phyloP scores from a whole-genome alignment of 2,797 vertebrate species.

The Fringilla coelebs region DNA sequence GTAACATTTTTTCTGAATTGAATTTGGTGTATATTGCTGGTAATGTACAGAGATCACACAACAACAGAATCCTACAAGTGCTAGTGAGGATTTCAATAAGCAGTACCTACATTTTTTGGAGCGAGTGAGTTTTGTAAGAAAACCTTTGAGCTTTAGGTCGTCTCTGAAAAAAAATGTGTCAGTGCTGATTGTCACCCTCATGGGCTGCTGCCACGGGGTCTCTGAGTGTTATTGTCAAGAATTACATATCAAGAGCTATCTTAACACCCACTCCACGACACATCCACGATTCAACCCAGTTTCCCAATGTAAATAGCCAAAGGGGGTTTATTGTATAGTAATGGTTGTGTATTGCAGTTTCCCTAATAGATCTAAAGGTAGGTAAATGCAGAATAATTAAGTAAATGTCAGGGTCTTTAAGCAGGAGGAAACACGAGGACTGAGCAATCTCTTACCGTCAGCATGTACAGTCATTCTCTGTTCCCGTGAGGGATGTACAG shows the following conservation, averaged over 20 bases:
- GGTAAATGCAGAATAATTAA: neutral
- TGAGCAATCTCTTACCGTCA: neutral
- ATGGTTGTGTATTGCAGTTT: neutral
- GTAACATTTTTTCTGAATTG: neutral
- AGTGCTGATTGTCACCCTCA: neutral
- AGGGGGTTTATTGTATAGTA: neutral
- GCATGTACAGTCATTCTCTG: neutral
- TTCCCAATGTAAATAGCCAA: neutral
- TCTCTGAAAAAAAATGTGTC: neutral
- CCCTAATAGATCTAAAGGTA: neutral
- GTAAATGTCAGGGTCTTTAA: neutral
- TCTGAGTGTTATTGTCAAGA: neutral
- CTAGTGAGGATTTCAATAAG: neutral
- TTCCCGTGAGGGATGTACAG: neutral
- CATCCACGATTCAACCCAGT: neutral
- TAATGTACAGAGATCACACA: neutral
- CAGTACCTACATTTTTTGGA: neutral
- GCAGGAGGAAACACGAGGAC: neutral
- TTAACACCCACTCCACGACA: neutral
- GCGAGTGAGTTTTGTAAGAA: neutral
- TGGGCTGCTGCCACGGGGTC: neutral
- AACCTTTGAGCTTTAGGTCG: neutral
- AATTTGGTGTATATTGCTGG: neutral
- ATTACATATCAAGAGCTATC: neutral
- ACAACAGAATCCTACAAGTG: neutral